Evolutionary conservation across 1,140 invertebrate genomes (phyloP).

Genomic region (Octopus bimaculoides): DNA sequence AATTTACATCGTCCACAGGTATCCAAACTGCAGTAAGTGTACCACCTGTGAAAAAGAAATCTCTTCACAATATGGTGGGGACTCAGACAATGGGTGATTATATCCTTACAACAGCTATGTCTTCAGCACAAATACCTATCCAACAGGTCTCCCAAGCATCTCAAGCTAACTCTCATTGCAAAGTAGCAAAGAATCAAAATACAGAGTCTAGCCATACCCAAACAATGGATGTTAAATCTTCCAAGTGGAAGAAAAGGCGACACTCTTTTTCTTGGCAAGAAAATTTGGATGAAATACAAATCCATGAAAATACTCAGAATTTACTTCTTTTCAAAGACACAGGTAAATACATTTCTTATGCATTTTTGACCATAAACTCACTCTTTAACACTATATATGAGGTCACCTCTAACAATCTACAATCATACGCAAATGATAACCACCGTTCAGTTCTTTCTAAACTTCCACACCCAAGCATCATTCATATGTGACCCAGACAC

Average conservation of each 20-base stretch:
- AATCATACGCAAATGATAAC: too few species aligned
- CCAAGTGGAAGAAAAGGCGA: background rate
- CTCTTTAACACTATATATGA: too few species aligned
- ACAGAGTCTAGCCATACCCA: background rate
- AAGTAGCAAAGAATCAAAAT: background rate
- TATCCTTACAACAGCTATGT: conserved; percentile 6
- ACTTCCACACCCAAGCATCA: too few species aligned
- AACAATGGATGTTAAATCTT: background rate
- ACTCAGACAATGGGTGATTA: conserved; percentile 6
- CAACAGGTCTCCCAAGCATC: background rate
- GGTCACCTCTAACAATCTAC: too few species aligned
- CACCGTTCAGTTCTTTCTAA: too few species aligned
- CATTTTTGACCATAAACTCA: too few species aligned
- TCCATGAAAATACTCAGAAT: background rate
- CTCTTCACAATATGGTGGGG: background rate
- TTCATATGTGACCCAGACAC: too few species aligned
- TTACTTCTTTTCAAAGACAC: background rate
- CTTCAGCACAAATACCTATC: conserved; percentile 9
- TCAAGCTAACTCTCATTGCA: background rate
- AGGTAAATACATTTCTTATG: too few species aligned
- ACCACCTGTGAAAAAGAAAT: conserved; percentile 7
- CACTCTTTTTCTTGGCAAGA: background rate
- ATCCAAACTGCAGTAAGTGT: conserved; percentile 9
- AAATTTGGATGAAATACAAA: background rate
- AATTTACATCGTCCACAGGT: background rate